phyloP scores from a whole-genome alignment of 2,888 invertebrate species.

The Unio delphinus region DNA sequence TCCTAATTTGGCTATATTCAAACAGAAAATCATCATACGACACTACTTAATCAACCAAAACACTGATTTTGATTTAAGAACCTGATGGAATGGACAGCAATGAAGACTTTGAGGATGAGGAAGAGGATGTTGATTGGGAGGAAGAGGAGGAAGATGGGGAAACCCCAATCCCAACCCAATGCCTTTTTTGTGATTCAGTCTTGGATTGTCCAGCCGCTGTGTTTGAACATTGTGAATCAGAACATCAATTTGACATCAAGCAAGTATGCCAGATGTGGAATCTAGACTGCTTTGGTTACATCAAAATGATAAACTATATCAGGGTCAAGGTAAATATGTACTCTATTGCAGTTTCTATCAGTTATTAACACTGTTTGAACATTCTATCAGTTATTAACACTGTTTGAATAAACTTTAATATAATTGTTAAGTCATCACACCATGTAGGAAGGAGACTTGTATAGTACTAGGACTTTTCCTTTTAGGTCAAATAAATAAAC shows the following conservation, averaged over 20 bases:
- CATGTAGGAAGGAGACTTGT: not conserved
- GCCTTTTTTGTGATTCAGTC: conserved; percentile 51
- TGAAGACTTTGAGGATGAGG: too few relatives aligned
- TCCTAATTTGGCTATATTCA: too few relatives aligned
- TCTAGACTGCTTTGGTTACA: conserved; percentile 65
- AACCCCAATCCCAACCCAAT: conserved; percentile 38
- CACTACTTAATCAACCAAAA: too few relatives aligned
- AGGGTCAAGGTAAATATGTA: conserved; percentile 51
- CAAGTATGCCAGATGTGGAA: conserved; percentile 32
- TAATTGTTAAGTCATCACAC: not conserved
- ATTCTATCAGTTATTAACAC: not conserved
- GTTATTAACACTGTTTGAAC: too few relatives aligned
- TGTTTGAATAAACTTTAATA: not conserved
- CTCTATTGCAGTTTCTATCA: not conserved
- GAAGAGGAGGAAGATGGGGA: conserved; percentile 37
- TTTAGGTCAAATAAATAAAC: too few relatives aligned
- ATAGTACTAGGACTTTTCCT: too few relatives aligned
- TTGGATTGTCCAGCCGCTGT: conserved; percentile 36
- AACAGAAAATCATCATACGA: too few relatives aligned
- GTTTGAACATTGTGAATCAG: conserved; percentile 43
- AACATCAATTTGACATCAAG: conserved; percentile 51
- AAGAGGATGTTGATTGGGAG: conserved; percentile 27
- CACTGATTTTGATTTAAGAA: too few relatives aligned
- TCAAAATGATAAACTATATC: conserved; percentile 68
- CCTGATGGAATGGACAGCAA: too few relatives aligned